Evolutionary conservation across 2,797 vertebrate species (phyloP).

Genomic region (Pangasius larnaudii): DNA sequence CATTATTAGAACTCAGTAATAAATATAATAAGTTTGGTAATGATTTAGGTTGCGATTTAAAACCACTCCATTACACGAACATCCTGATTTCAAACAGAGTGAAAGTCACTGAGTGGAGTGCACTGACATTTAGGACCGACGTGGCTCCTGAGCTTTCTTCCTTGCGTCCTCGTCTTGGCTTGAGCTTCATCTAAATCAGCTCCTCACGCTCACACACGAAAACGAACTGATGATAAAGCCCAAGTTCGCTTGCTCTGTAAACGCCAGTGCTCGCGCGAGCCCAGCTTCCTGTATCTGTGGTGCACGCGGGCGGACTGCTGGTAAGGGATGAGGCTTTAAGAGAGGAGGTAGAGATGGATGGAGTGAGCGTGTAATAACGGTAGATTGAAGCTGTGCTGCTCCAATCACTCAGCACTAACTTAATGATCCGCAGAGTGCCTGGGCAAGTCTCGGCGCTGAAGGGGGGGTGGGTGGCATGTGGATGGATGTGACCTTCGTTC

Average conservation of each 20-base stretch:
- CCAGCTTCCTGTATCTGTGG: background rate
- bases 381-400: slow-evolving; percentile 34
- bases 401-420: slow-evolving; percentile 67
- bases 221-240: background rate
- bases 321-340: background rate
- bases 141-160: background rate
- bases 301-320: too few species aligned
- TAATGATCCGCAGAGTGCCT: slow-evolving; percentile 66
- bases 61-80: background rate
- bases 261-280: background rate
- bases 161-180: background rate
- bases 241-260: too few species aligned
- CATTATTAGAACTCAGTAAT: background rate
- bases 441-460: slow-evolving; percentile 39
- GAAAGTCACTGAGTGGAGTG: background rate
- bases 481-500: slow-evolving; percentile 63
- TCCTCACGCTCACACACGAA: background rate
- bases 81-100: background rate
- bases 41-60: background rate
- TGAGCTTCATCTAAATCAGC: background rate
- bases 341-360: background rate
- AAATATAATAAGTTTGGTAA: background rate
- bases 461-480: slow-evolving; percentile 38
- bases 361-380: slow-evolving; percentile 21
- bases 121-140: background rate